Base-by-base conservation (phyloP, 2,888 invertebrate genomes). In the Dynastes tityus region DNA sequence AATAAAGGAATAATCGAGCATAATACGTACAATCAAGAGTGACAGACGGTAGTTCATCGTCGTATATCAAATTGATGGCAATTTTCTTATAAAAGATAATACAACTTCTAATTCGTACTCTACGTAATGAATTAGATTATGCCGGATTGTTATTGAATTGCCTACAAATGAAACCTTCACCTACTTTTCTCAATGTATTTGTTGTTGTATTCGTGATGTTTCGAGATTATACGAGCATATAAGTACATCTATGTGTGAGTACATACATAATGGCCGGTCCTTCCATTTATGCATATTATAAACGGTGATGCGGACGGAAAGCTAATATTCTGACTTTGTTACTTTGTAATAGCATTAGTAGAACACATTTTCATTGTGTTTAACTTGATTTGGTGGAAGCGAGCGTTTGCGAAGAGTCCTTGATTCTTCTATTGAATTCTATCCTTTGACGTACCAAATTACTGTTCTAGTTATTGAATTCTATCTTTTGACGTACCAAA, bases 61-160 rank as follows among this genome's bases (percentile, higher is more conserved):
- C 68, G 45, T 45, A 68, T 45, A 51, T 67, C 68, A 79, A 79
- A 79, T 79, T 79, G 77, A 77, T 74, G 74, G 79, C 65, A 77
- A 79, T 79, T 79, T 79, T 79, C 79, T 79, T 77, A 79, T 79
- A 79, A 77, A 79, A 73, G 79, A 79, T 74, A 77, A 77, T 79
- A 51, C 61, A 49, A 45, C 67, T 79, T 77, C 77, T 79, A 79
- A 77, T 79, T 79, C 67, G 58, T 77, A 51, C 49, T n/a, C 51
- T 58, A 68, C 77, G 77, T 76, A 73, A 73, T 78, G 79, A 77
- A 77, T 79, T 77, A 74, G 74, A 79, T 77, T 79, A 74, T 74
- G 73, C 61, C 63, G 68, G 51, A 77, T 73, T 74, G 73, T 71
- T 79, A 77, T 70, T 79, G 73, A 79, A 79, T 79, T 77, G 77